Conservation (phyloP, 2,888 invertebrate genomes). For the Allophyes oxyacanthae region DNA sequence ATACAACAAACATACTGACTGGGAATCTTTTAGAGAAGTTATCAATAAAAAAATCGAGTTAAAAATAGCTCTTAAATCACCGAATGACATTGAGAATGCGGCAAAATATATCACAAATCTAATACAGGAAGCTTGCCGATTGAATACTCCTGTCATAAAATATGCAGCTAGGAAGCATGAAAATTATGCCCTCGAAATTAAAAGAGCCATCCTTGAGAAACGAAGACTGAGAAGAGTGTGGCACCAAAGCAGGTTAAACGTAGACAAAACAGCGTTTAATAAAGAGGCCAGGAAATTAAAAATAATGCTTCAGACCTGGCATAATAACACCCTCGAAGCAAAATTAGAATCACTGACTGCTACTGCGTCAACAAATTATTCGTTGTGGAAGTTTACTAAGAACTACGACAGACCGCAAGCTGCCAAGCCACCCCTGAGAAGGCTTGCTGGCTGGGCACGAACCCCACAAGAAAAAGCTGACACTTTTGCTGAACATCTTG, state of each 20-base stretch:
- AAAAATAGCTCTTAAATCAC: too few species aligned
- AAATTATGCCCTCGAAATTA: neutral
- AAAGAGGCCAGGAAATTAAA: neutral
- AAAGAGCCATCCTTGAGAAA: neutral
- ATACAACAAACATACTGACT: too few species aligned
- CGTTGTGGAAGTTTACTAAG: neutral
- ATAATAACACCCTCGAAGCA: neutral
- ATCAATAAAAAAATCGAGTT: too few species aligned
- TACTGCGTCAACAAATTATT: neutral
- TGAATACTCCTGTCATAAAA: too few species aligned
- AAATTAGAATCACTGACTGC: neutral
- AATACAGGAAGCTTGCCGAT: too few species aligned
- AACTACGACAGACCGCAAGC: neutral
- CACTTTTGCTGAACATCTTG: constrained; percentile 3
- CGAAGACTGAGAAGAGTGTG: too few species aligned
- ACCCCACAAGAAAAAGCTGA: constrained; percentile 2
- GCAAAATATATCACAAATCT: too few species aligned
- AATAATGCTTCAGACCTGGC: neutral
- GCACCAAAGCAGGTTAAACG: neutral
- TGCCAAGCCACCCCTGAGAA: neutral
- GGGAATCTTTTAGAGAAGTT: too few species aligned
- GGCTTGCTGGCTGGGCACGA: neutral
- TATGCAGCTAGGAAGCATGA: too few species aligned
- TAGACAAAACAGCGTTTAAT: neutral
- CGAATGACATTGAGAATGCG: too few species aligned